Evolutionary conservation across 2,113 vertebrate genomes (phyloP), one percentile per base, ranked within the genome.

Genomic region (Psettodes erumei): DNA sequence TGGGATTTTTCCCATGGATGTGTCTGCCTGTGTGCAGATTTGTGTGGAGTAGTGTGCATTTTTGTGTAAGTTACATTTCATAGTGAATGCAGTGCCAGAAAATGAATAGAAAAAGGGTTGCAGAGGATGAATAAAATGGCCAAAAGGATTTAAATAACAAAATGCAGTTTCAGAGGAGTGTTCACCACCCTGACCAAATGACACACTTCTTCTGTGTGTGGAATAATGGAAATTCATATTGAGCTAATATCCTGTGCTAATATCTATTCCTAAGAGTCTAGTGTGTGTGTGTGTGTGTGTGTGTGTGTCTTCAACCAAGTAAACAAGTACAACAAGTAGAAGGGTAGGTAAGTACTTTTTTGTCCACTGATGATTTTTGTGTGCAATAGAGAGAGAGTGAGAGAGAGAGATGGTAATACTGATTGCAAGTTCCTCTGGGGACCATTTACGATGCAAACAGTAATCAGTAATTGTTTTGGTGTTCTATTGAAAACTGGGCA

Each of bases 201-300:
- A n/a, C n/a, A 25, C 45, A 40, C 35, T 25, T 19, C 2, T 27
- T 16, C 13, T 18, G n/a, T 35, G 1, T 7, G 2, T 33, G 40
- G 60, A 48, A 23, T 23, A 48, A 4, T 55, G 48, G 33, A 63
- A 81, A 69, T 77, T 68, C 71, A 72, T 27, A 82, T 74, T 64
- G 48, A 71, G 55, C 64, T 66, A 78, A 80, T 86, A 84, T 81
- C 85, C 77, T 76, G 37, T 81, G n/a, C n/a, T n/a, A n/a, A n/a
- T n/a, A n/a, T n/a, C n/a, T 54, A 63, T 79, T 79, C 47, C 70
- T 53, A 33, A 25, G 18, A 71, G 61, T 65, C 56, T 2, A 38
- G 73, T 27, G 62, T 75, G 64, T 72, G 74, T 80, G 60, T 54
- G n/a, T n/a, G n/a, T n/a, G n/a, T n/a, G n/a, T n/a, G n/a, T n/a